Percentiles rank a stretch among this genome's conserved stretches.
Conservation (phyloP, 2,113 vertebrate genomes). For the Tangachromis dhanisi region DNA sequence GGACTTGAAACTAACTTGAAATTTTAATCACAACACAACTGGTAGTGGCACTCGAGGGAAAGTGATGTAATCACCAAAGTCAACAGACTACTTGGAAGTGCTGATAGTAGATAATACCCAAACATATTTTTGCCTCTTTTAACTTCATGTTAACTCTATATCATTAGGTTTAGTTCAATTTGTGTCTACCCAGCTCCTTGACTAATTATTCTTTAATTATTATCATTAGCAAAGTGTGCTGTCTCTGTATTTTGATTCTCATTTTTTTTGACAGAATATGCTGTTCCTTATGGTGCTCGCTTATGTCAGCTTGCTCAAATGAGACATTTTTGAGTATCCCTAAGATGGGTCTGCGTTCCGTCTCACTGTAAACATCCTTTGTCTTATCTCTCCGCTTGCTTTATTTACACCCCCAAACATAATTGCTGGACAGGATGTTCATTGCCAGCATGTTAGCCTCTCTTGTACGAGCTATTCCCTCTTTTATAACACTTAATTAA, state of each 20-base stretch:
- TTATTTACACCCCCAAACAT: constrained; percentile 52
- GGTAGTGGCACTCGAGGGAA: background rate
- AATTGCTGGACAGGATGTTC: constrained; percentile 42
- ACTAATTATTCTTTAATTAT: background rate
- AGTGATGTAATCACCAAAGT: background rate
- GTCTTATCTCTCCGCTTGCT: constrained; percentile 55
- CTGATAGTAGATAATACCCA: background rate
- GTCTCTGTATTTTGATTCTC: background rate
- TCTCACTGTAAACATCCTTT: constrained; percentile 74
- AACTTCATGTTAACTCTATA: background rate
- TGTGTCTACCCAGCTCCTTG: background rate
- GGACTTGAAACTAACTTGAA: background rate
- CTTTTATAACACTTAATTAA: background rate
- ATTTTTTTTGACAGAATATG: background rate
- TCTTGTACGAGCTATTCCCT: background rate
- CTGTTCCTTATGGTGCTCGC: background rate
- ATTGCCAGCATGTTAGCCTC: background rate
- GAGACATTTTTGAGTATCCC: constrained; percentile 35
- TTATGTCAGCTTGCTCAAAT: constrained; percentile 36
- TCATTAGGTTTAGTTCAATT: background rate
- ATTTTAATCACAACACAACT: background rate
- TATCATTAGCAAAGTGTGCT: background rate
- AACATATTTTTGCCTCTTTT: background rate
- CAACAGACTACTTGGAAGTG: background rate
- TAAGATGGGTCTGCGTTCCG: constrained; percentile 54